A percentile compares a stretch with the other conserved stretches of the same genome.
phyloP scores from a whole-genome alignment of 2,797 vertebrate genomes.

The Esox masquinongy region DNA sequence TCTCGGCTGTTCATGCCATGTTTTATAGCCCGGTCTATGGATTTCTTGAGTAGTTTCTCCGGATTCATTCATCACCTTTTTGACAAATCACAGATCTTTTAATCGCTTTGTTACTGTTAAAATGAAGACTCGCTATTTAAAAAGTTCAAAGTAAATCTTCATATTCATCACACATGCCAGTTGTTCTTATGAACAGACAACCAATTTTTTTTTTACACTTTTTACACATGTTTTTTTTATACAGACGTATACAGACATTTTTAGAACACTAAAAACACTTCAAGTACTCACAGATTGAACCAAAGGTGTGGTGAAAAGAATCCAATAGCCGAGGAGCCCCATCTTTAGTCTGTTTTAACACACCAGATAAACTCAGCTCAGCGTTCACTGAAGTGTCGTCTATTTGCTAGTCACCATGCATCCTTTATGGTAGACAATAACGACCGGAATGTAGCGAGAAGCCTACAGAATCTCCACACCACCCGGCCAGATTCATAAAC shows the following conservation, averaged over 20 bases:
- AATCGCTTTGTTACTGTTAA: no score
- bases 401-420: background rate
- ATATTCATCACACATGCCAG: no score
- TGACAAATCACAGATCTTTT: no score
- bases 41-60: no score
- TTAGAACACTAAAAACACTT: background rate
- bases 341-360: slow-evolving; percentile 42
- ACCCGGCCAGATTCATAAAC: background rate
- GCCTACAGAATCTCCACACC: background rate
- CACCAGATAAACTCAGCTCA: background rate
- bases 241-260: background rate
- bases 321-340: slow-evolving; percentile 41
- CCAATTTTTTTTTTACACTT: no score
- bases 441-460: background rate
- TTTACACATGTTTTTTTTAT: no score
- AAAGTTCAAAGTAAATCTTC: no score
- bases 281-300: slow-evolving; percentile 62
- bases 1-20: no score
- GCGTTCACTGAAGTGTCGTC: background rate
- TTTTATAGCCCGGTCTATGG: no score
- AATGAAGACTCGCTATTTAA: no score
- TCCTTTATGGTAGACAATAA: slow-evolving; percentile 10
- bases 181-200: no score
- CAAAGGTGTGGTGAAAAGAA: slow-evolving; percentile 52
- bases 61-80: no score